These are phyloP conservation scores for Ianthella basta DNA, from an alignment of 37 sponge, comb jelly and placozoan species.

Conservation along the genomic window DNA sequence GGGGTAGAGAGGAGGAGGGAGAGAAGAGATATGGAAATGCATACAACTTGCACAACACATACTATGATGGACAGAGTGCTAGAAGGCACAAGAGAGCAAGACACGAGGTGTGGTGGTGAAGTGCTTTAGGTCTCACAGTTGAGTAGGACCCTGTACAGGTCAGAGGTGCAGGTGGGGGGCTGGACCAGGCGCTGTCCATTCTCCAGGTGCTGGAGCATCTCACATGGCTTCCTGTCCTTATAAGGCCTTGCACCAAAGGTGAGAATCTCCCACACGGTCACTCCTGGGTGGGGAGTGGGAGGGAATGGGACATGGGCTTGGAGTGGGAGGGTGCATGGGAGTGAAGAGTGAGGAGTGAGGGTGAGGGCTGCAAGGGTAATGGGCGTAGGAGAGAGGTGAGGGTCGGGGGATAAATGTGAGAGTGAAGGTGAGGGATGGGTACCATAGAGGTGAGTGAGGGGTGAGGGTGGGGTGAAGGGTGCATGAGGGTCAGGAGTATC, in stretches of 20 bases:
- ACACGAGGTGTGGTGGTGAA: too few relatives aligned
- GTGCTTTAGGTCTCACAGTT: conserved; percentile 48
- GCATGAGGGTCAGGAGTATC: too few relatives aligned
- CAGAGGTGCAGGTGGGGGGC: conserved; percentile 62
- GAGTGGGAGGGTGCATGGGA: too few relatives aligned
- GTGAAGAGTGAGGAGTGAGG: too few relatives aligned
- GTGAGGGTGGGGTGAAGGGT: neutral
- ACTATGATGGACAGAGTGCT: too few relatives aligned
- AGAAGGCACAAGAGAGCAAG: too few relatives aligned
- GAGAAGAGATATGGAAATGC: neutral
- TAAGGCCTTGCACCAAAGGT: conserved; percentile 80
- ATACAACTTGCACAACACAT: too few relatives aligned
- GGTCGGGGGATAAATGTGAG: neutral
- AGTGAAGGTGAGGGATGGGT: neutral
- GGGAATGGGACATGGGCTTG: neutral
- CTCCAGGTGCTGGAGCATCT: conserved; percentile 55
- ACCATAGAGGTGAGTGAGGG: neutral
- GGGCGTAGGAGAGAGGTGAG: neutral
- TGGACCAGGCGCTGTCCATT: conserved; percentile 69
- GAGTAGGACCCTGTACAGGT: conserved; percentile 64
- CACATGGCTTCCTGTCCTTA: conserved; percentile 39
- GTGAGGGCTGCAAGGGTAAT: neutral
- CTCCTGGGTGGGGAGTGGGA: conserved; percentile 23
- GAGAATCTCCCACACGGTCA: conserved; percentile 90
- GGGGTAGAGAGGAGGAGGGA: neutral